Percentiles rank a stretch among this genome's conserved stretches.
phyloP scores from a whole-genome alignment of 2,888 invertebrate genomes.

The Amphipyra berbera region DNA sequence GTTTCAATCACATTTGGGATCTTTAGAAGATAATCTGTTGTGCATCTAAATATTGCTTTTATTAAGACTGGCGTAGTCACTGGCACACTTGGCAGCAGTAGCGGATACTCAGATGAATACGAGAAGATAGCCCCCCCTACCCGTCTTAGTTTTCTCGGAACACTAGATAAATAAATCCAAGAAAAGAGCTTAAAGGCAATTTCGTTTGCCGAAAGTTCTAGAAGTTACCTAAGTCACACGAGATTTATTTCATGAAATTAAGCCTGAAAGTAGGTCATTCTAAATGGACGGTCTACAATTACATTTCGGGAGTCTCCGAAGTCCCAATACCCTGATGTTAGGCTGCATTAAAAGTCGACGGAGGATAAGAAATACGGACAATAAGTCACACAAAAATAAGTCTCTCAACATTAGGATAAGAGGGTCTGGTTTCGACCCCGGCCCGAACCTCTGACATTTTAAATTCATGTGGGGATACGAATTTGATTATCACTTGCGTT shows the following conservation, averaged over 20 bases:
- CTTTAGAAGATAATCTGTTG: too few relatives aligned
- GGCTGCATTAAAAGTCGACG: neutral
- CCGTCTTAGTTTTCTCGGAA: neutral
- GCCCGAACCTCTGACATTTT: too few relatives aligned
- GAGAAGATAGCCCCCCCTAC: neutral
- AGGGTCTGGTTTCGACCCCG: too few relatives aligned
- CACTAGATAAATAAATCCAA: slow-evolving; percentile 1
- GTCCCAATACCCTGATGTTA: neutral
- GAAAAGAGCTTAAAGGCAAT: slow-evolving; percentile 25
- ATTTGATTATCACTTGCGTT: too few relatives aligned
- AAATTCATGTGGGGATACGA: too few relatives aligned
- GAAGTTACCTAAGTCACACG: slow-evolving; percentile 26
- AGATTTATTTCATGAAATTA: slow-evolving; percentile 42
- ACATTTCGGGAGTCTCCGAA: slow-evolving; percentile 6
- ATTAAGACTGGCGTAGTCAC: too few relatives aligned
- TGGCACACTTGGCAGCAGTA: too few relatives aligned
- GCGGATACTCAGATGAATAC: neutral
- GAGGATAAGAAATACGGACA: neutral
- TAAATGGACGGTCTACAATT: slow-evolving; percentile 15
- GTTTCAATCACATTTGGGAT: too few relatives aligned
- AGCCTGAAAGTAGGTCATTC: slow-evolving; percentile 32
- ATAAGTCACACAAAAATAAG: too few relatives aligned
- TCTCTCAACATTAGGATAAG: too few relatives aligned
- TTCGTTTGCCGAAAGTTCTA: slow-evolving; percentile 21
- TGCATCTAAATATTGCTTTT: too few relatives aligned